phyloP scores from a whole-genome alignment of 2,797 vertebrate species.

The Enteromius radiatus region DNA sequence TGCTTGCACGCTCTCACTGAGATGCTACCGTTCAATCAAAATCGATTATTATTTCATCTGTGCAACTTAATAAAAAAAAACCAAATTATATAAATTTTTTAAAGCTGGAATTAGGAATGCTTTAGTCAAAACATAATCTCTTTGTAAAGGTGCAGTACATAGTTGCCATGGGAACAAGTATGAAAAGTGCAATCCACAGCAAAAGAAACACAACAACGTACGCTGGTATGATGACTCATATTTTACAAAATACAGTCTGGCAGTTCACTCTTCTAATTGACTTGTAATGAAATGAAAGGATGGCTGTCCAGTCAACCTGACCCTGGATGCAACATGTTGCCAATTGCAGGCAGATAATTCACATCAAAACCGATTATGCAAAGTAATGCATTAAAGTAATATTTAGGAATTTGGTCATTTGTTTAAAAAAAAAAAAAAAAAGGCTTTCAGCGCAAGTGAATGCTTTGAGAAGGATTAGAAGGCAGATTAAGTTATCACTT shows the following conservation, averaged over 20 bases:
- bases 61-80: constrained; percentile 7
- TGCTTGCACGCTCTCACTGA: constrained; percentile 1
- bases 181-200: constrained; percentile 59
- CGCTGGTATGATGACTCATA: constrained; percentile 20
- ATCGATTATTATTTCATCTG: constrained; percentile 14
- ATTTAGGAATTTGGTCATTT: constrained; percentile 38
- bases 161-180: constrained; percentile 71
- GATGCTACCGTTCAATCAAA: constrained; percentile 8
- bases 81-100: constrained; percentile 54
- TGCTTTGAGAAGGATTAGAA: constrained; percentile 58
- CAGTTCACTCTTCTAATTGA: constrained; percentile 21
- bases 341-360: constrained; percentile 6
- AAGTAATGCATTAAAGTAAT: constrained; percentile 48
- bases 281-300: constrained; percentile 24
- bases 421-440: constrained; percentile 42
- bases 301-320: constrained; percentile 4
- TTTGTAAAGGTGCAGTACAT: constrained; percentile 60
- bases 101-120: constrained; percentile 50
- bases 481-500: constrained; percentile 61
- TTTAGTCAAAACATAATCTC: constrained; percentile 76
- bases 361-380: constrained; percentile 35
- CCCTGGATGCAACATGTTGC: background rate
- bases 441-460: constrained; percentile 47
- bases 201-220: constrained; percentile 32
- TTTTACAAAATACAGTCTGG: constrained; percentile 3